These are phyloP conservation scores for Rhopalosiphum maidis DNA, from an alignment of 1,140 invertebrate species.

Conservation along the genomic window DNA sequence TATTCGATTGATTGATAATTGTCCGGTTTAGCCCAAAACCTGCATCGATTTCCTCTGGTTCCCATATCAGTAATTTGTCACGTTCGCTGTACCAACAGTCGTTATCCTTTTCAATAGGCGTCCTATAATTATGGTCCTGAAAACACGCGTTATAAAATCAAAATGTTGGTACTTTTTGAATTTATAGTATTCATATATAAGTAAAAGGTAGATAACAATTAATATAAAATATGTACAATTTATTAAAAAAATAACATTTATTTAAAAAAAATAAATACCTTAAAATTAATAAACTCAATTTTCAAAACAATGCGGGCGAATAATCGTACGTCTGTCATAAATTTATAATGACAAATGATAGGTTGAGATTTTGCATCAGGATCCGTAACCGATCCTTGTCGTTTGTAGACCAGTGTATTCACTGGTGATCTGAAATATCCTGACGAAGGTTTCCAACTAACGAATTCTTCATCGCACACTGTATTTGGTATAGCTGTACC, in stretches of 20 bases:
- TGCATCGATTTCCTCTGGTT: constrained; percentile 66
- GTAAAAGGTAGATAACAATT: too few species aligned
- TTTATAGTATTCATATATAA: too few species aligned
- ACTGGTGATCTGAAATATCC: constrained; percentile 79
- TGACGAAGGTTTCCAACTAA: constrained; percentile 75
- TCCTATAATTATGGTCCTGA: constrained; percentile 76
- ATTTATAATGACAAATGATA: constrained; percentile 80
- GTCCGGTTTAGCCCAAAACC: constrained; percentile 61
- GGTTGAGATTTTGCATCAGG: constrained; percentile 65
- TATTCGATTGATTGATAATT: constrained; percentile 58
- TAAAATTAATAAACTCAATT: constrained; percentile 74
- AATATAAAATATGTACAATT: neutral
- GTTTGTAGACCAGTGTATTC: constrained; percentile 85
- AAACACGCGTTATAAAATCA: constrained; percentile 54
- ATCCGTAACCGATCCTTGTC: constrained; percentile 64
- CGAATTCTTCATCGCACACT: constrained; percentile 84
- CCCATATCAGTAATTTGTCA: constrained; percentile 80
- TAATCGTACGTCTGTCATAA: constrained; percentile 79
- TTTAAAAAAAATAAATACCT: constrained; percentile 63
- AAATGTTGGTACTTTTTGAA: too few species aligned
- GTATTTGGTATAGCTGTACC: constrained; percentile 80
- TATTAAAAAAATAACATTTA: neutral
- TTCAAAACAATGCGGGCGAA: constrained; percentile 81
- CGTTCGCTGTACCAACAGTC: constrained; percentile 81
- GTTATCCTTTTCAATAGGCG: constrained; percentile 64